Evolutionary conservation across 2,797 vertebrate genomes (phyloP).

Genomic region (Ctenopoma multispine): DNA sequence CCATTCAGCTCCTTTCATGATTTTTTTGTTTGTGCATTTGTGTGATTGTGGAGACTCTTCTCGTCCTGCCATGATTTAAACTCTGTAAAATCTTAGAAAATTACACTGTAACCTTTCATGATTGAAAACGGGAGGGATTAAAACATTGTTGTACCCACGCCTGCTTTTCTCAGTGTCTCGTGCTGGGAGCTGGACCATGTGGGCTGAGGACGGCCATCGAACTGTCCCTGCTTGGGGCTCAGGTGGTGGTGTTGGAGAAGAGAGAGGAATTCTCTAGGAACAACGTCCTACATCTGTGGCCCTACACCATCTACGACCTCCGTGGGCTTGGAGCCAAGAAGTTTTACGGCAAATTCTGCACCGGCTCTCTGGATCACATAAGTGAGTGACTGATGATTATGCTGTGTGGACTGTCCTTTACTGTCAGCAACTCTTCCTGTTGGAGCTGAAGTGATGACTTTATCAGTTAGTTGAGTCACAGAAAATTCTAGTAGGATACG

Average conservation of each 20-base stretch:
- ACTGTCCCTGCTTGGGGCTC: conserved; percentile 90
- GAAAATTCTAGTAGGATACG: too few relatives aligned
- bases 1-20: too few relatives aligned
- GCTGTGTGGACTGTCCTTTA: neutral
- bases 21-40: too few relatives aligned
- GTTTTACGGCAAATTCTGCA: conserved; percentile 95
- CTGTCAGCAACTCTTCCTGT: neutral
- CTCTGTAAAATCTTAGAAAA: too few relatives aligned
- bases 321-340: conserved; percentile 92
- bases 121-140: neutral
- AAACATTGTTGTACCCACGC: neutral
- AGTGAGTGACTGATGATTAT: conserved; percentile 81
- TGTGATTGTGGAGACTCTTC: too few relatives aligned
- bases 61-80: too few relatives aligned
- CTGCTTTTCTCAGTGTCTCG: conserved; percentile 86
- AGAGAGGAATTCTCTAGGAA: conserved; percentile 91
- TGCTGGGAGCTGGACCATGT: conserved; percentile 93
- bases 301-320: conserved; percentile 93
- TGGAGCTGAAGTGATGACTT: neutral
- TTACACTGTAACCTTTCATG: neutral
- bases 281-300: conserved; percentile 98
- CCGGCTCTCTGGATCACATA: conserved; percentile 92
- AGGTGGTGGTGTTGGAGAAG: conserved; percentile 92
- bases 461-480: neutral
- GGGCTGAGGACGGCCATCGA: conserved; percentile 92